Base-by-base conservation (phyloP, 2,888 invertebrate species). In the Drosophila basisetae region DNA sequence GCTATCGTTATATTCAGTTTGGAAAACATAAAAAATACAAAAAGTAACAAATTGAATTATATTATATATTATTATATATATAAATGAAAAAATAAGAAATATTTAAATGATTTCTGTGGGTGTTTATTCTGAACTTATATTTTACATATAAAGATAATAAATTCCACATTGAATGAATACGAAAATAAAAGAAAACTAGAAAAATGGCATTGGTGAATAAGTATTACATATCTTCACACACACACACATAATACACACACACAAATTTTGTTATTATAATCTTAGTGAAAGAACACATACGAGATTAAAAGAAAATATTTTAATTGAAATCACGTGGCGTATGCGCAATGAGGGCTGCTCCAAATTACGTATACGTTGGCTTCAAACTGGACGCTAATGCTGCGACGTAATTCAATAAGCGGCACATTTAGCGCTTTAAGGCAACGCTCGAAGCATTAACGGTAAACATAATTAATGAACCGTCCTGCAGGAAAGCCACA, bases 341-440 rank as follows among this genome's bases (percentile, higher is more conserved):
- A 72, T 71, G 54, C 64, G 70, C 65, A 65, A 65, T 59, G 41
- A n/a, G 39, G 5, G 22, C n/a, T 16, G 22, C 10, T 56, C 35
- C 30, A 52, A 49, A 81, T 74, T 64, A 74, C 71, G 74, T 56
- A 81, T 72, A 68, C 84, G 68, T 54, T 6, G 41, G 55, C 41
- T 31, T 53, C 59, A 39, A 41, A 11, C 11, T 49, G 25, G 41
- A 47, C 37, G n/a, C 47, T 33, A 50, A 43, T 7, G 56, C 52
- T 18, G 52, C n/a, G 28, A 43, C 35, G 43, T 66, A 56, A 78
- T 78, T 78, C 33, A 78, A 73, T 82, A 65, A 82, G 65, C 78
- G 47, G n/a, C 53, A 58, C 47, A 64, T 64, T 72, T 64, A 43
- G 13, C 58, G 58, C 61, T 62, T 68, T 58, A 63, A 58, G 31